Conservation (phyloP, 2,797 vertebrate genomes). For the Chelonia mydas region DNA sequence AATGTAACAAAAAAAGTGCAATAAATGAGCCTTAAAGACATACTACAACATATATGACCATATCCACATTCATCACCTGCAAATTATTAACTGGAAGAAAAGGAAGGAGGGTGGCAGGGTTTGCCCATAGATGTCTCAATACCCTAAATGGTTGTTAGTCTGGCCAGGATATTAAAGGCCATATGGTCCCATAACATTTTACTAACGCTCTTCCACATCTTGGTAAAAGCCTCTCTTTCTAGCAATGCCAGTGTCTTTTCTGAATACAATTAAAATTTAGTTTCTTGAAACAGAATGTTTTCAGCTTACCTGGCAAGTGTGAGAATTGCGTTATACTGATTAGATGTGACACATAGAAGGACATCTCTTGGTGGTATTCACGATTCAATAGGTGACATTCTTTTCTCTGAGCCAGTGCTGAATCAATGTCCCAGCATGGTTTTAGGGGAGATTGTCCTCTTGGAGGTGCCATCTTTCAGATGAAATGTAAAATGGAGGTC, state of each 20-base stretch:
- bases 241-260: slow-evolving; percentile 48
- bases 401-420: neutral
- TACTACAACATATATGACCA: neutral
- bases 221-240: slow-evolving; percentile 56
- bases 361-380: slow-evolving; percentile 61
- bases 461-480: neutral
- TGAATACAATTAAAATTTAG: slow-evolving; percentile 70
- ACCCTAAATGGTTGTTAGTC: slow-evolving; percentile 45
- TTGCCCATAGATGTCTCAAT: neutral
- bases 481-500: neutral
- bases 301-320: slow-evolving; percentile 64
- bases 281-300: slow-evolving; percentile 74
- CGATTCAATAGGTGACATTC: slow-evolving; percentile 60
- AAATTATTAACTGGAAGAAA: neutral
- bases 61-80: slow-evolving; percentile 22
- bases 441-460: neutral
- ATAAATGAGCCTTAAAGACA: slow-evolving; percentile 18
- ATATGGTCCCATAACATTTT: slow-evolving; percentile 48
- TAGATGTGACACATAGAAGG: slow-evolving; percentile 62
- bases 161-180: slow-evolving; percentile 47
- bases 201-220: slow-evolving; percentile 61
- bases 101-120: neutral
- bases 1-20: slow-evolving; percentile 20
- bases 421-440: slow-evolving; percentile 4
- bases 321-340: slow-evolving; percentile 65